phyloP scores from a whole-genome alignment of 2,113 vertebrate genomes.

The Gymnogyps californianus region DNA sequence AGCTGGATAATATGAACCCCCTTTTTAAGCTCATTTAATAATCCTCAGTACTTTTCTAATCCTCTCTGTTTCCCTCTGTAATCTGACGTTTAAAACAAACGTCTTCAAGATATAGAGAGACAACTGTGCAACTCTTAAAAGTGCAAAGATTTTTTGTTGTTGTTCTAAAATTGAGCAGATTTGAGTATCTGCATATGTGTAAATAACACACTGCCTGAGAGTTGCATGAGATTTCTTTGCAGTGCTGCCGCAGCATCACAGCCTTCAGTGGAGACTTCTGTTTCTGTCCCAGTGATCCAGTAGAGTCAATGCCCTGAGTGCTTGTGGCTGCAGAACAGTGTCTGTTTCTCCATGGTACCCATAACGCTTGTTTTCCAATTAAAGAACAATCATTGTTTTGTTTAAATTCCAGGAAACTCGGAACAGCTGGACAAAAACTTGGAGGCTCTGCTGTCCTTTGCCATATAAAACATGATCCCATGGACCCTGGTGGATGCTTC shows the following conservation, averaged over 20 bases:
- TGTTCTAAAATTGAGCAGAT: not conserved
- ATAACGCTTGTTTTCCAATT: not conserved
- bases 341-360: not conserved
- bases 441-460: conserved; percentile 95
- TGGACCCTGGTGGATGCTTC: conserved; percentile 91
- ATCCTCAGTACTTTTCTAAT: not conserved
- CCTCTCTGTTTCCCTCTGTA: not conserved
- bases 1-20: not conserved
- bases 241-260: not conserved
- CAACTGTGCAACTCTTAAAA: not conserved
- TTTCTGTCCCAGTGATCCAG: not conserved
- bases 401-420: conserved; percentile 85
- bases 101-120: not conserved
- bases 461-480: conserved; percentile 94
- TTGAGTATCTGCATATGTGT: not conserved
- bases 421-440: conserved; percentile 95
- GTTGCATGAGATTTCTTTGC: not conserved
- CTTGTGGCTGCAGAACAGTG: not conserved
- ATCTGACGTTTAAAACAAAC: not conserved
- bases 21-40: not conserved
- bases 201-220: not conserved
- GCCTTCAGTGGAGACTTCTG: not conserved
- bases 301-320: not conserved
- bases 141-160: not conserved
- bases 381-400: not conserved